These are phyloP conservation scores for Tetraneura akinire DNA, from an alignment of 1,140 invertebrate genomes.

Conservation along the genomic window DNA sequence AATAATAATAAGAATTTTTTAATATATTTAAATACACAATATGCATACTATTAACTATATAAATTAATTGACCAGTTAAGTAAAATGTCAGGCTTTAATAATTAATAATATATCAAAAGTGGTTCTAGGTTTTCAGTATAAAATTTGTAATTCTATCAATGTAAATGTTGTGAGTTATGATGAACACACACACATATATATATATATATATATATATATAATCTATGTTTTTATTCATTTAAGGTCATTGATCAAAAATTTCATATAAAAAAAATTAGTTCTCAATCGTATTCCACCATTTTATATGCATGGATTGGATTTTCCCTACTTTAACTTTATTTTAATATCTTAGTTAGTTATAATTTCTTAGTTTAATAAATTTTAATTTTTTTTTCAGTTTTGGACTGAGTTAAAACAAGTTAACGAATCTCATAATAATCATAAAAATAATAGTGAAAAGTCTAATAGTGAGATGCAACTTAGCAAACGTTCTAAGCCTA, in stretches of 20 bases:
- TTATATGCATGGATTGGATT: constrained; percentile 43
- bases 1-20: not conserved
- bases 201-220: too few relatives aligned
- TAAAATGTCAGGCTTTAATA: not conserved
- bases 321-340: not conserved
- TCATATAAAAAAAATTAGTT: not conserved
- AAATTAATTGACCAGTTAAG: too few relatives aligned
- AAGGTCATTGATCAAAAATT: not conserved
- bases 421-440: constrained; percentile 55
- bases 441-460: constrained; percentile 52
- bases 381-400: constrained; percentile 61
- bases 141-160: not conserved
- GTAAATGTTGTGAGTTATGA: not conserved
- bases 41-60: too few relatives aligned
- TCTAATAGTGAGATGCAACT: constrained; percentile 53
- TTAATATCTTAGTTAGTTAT: not conserved
- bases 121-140: not conserved
- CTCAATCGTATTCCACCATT: constrained; percentile 25
- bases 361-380: not conserved
- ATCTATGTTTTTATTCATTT: too few relatives aligned
- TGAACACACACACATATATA: too few relatives aligned
- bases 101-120: too few relatives aligned
- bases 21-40: too few relatives aligned
- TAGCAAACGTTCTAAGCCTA: constrained; percentile 44
- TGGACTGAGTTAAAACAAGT: constrained; percentile 67